Evolutionary conservation across 2,888 invertebrate species (phyloP).

Genomic region (Epicampocera succincta): DNA sequence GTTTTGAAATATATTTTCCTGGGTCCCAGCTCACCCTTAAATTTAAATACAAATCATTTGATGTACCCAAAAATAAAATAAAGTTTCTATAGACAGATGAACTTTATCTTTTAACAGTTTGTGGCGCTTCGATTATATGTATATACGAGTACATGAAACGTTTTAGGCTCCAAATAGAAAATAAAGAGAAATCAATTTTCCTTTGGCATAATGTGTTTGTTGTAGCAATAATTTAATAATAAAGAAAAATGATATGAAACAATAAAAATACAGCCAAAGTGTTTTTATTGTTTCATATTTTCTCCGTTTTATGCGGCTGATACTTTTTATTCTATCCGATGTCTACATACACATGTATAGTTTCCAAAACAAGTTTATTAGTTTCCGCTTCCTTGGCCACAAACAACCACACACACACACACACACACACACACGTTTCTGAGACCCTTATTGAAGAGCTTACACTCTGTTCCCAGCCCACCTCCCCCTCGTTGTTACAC

Average conservation of each 20-base stretch:
- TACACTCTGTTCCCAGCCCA: conserved; percentile 25
- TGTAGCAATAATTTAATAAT: conserved; percentile 64
- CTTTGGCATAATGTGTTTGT: background rate
- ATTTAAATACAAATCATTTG: conserved; percentile 33
- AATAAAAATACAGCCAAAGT: background rate
- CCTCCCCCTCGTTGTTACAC: conserved; percentile 55
- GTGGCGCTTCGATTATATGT: too few relatives aligned
- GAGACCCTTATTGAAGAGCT: too few relatives aligned
- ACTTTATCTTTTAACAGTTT: background rate
- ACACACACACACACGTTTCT: conserved; percentile 1
- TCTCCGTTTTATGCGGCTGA: background rate
- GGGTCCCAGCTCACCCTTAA: background rate
- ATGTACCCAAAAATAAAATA: conserved; percentile 20
- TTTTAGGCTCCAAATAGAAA: conserved; percentile 46
- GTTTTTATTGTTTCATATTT: conserved; percentile 32
- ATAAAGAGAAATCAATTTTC: conserved; percentile 1
- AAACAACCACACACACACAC: conserved; percentile 21
- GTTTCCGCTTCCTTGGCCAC: conserved; percentile 68
- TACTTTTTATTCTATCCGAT: background rate
- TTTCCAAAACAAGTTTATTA: conserved; percentile 68
- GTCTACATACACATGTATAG: conserved; percentile 15
- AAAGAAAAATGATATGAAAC: background rate
- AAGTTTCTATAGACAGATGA: background rate
- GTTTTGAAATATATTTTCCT: background rate
- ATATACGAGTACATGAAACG: conserved; percentile 43